These are phyloP conservation scores for Palaemon carinicauda DNA, from an alignment of 1,140 invertebrate species.

Conservation along the genomic window DNA sequence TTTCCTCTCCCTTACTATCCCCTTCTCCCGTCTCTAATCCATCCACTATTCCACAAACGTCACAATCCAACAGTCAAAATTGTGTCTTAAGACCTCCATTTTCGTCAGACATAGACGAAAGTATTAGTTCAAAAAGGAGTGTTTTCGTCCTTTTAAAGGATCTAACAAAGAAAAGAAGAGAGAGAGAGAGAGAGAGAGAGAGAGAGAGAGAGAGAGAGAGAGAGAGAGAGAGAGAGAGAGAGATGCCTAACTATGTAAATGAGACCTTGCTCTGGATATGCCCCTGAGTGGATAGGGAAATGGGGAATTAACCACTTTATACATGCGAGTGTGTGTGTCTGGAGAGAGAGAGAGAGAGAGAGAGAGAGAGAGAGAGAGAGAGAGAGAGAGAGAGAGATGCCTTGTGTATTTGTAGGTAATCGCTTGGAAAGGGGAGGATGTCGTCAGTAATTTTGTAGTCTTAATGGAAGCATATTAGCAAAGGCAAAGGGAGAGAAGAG, in stretches of 20 bases:
- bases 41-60: background rate
- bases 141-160: conserved; percentile 35
- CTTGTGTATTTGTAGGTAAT: background rate
- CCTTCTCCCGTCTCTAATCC: too few relatives aligned
- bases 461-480: too few relatives aligned
- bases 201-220: too few relatives aligned
- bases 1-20: background rate
- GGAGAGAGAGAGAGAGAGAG: too few relatives aligned
- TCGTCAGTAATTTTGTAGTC: background rate
- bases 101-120: background rate
- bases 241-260: conserved; percentile 42
- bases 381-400: background rate
- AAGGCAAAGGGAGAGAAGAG: background rate
- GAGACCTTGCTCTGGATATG: conserved; percentile 35
- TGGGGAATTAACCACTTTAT: conserved; percentile 39
- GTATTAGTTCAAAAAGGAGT: conserved; percentile 39
- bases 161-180: conserved; percentile 13
- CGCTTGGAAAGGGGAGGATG: background rate
- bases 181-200: background rate
- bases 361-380: too few relatives aligned
- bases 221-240: background rate
- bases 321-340: too few relatives aligned
- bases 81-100: background rate
- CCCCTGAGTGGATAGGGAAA: conserved; percentile 13
- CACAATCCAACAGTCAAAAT: background rate